Percentiles rank a stretch among this genome's conserved stretches.
Evolutionary conservation across 2,113 vertebrate genomes (phyloP).

Genomic region (Carettochelys insculpta): DNA sequence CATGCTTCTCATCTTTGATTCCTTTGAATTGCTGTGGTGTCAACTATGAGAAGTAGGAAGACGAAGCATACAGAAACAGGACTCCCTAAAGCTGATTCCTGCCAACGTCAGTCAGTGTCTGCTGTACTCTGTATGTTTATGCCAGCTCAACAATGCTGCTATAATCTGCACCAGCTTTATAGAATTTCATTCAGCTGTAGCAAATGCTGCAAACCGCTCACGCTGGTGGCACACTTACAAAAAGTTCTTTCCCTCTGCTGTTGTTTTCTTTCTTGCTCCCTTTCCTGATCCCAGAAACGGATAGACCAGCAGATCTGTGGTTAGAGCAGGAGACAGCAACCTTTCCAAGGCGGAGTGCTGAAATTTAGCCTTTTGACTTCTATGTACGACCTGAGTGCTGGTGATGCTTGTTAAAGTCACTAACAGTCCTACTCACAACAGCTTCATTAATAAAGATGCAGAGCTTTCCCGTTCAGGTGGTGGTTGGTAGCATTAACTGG

Average conservation of each 20-base stretch:
- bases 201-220: neutral
- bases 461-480: no score
- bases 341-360: no score
- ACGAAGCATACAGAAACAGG: conserved; percentile 13
- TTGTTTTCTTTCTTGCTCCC: neutral
- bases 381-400: no score
- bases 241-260: conserved; percentile 1
- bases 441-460: no score
- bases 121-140: neutral
- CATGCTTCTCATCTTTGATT: conserved; percentile 26
- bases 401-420: no score
- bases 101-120: conserved; percentile 30
- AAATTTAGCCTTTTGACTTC: no score
- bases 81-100: conserved; percentile 51
- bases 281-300: neutral
- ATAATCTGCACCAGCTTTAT: conserved; percentile 14
- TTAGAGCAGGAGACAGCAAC: no score
- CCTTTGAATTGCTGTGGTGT: conserved; percentile 1
- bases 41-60: conserved; percentile 7
- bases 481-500: no score
- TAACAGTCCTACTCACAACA: no score
- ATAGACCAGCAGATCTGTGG: neutral
- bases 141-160: conserved; percentile 46
- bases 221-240: neutral
- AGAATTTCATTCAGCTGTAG: conserved; percentile 39